phyloP scores from a whole-genome alignment of 2,888 invertebrate species.

The Rhagophthalmus giganteus region DNA sequence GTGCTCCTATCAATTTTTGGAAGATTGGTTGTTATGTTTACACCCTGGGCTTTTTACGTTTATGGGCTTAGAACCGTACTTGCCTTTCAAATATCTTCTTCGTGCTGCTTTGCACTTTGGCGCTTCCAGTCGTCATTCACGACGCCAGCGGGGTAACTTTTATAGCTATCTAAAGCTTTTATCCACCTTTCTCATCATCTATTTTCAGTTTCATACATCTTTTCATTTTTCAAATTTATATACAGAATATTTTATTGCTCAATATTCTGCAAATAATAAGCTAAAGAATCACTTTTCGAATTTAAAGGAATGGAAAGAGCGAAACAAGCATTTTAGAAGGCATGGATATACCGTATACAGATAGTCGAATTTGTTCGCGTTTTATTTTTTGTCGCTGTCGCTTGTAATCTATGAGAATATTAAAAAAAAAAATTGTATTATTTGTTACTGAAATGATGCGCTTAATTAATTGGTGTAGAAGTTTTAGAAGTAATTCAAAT shows the following conservation, averaged over 20 bases:
- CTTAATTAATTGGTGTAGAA: no score
- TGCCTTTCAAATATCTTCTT: constrained; percentile 33
- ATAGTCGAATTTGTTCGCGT: no score
- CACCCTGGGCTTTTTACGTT: constrained; percentile 36
- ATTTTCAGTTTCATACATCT: constrained; percentile 30
- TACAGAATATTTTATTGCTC: constrained; percentile 20
- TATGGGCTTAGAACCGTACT: constrained; percentile 30
- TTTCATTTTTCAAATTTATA: constrained; percentile 24
- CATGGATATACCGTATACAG: no score
- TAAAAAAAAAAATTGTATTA: no score
- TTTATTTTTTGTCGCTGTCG: no score
- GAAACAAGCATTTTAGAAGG: no score
- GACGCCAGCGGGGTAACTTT: constrained; percentile 36
- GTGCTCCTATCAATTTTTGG: constrained; percentile 28
- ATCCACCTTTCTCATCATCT: constrained; percentile 34
- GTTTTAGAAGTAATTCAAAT: no score
- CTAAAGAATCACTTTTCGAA: constrained; percentile 4
- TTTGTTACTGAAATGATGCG: no score
- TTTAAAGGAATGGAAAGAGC: no score
- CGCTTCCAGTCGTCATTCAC: constrained; percentile 30
- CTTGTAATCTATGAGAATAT: no score
- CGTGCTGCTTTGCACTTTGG: constrained; percentile 23
- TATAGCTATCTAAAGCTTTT: constrained; percentile 37
- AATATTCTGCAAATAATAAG: constrained; percentile 12
- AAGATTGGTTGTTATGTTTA: constrained; percentile 32